phyloP scores from a whole-genome alignment of 2,797 vertebrate species.

The Eutrigla gurnardus region DNA sequence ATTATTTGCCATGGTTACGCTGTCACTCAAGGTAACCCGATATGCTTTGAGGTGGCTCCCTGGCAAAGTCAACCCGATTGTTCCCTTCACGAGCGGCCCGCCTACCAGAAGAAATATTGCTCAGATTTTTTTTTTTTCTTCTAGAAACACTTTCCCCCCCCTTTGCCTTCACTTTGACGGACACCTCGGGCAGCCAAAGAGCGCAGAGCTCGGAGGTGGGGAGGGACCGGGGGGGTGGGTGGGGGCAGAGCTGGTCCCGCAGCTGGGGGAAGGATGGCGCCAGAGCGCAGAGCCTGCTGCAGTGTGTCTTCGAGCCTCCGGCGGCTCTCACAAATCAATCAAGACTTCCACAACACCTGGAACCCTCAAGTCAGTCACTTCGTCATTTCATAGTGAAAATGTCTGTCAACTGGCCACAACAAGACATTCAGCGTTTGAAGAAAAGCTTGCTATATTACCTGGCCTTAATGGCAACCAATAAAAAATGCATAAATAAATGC shows the following conservation, averaged over 20 bases:
- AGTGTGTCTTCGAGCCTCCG: slow-evolving; percentile 37
- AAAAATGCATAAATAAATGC: background rate
- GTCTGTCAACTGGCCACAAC: background rate
- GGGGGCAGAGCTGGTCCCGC: slow-evolving; percentile 55
- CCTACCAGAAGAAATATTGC: slow-evolving; percentile 87
- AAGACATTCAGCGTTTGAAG: background rate
- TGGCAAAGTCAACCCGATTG: slow-evolving; percentile 90
- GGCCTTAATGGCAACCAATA: background rate
- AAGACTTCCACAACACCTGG: slow-evolving; percentile 12
- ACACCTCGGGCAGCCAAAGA: slow-evolving; percentile 83
- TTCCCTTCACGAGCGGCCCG: slow-evolving; percentile 86
- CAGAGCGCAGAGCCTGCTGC: slow-evolving; percentile 67
- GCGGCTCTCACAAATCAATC: slow-evolving; percentile 49
- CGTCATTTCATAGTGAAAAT: slow-evolving; percentile 15
- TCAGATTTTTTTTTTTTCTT: slow-evolving; percentile 72
- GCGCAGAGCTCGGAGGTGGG: slow-evolving; percentile 48
- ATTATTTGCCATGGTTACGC: slow-evolving; percentile 99
- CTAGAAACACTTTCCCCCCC: slow-evolving; percentile 51
- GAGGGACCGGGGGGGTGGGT: slow-evolving; percentile 20
- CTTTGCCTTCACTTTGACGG: slow-evolving; percentile 77
- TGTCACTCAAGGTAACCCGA: slow-evolving; percentile 99
- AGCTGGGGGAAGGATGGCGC: slow-evolving; percentile 80
- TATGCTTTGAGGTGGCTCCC: slow-evolving; percentile 95
- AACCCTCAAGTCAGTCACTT: slow-evolving; percentile 34
- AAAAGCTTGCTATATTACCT: background rate